Conservation (phyloP, 2,797 vertebrate species). For the Notolepis coatsorum region DNA sequence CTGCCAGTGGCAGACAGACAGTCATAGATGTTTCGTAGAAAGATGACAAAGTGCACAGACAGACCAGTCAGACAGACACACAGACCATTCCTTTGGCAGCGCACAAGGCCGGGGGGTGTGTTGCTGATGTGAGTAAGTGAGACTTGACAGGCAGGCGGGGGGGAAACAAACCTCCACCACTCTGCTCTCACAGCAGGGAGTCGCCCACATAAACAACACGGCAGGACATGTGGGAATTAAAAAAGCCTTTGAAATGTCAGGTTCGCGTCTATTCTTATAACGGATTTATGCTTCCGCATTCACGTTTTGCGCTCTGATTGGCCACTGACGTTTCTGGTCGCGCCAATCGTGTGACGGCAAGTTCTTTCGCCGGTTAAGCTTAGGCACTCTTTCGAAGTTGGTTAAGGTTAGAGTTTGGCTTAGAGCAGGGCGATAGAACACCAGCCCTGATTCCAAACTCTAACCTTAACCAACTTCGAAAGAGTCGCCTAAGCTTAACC, state of each 20-base stretch:
- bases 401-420: no score
- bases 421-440: no score
- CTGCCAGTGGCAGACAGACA: constrained; percentile 9
- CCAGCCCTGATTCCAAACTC: no score
- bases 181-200: constrained; percentile 22
- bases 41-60: neutral
- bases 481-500: no score
- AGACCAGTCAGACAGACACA: neutral
- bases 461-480: no score
- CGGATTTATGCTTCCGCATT: no score
- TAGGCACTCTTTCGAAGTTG: no score
- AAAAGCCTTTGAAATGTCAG: neutral
- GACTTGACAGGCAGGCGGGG: constrained; percentile 1
- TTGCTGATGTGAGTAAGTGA: constrained; percentile 4
- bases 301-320: neutral
- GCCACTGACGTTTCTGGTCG: neutral
- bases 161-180: constrained; percentile 1
- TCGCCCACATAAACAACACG: constrained; percentile 27
- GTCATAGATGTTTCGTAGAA: neutral
- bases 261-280: no score
- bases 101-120: neutral
- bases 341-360: no score
- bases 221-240: neutral
- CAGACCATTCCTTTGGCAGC: neutral
- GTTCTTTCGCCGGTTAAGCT: no score